Conservation (phyloP, 2,888 invertebrate genomes). For the Magallana nippona region DNA sequence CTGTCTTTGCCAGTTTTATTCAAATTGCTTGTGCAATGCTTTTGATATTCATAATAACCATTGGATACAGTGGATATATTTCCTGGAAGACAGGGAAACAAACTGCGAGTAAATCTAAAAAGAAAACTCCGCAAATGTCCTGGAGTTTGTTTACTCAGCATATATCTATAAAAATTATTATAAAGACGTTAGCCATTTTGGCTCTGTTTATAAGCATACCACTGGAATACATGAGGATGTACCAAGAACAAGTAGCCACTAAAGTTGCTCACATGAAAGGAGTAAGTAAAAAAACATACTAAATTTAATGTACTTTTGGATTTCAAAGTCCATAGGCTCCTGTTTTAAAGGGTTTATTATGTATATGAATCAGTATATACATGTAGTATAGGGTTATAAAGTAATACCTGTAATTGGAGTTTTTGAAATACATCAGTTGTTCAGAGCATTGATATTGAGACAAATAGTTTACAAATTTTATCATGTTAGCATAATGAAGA, state of each 20-base stretch:
- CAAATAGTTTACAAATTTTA: no score
- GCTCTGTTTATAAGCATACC: slow-evolving; percentile 68
- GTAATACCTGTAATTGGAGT: no score
- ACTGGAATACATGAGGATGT: slow-evolving; percentile 75
- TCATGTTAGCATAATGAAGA: no score
- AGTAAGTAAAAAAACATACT: slow-evolving; percentile 63
- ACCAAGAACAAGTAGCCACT: slow-evolving; percentile 70
- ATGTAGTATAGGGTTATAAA: no score
- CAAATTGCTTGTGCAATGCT: background rate
- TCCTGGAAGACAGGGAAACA: slow-evolving; percentile 13
- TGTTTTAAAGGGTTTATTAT: no score
- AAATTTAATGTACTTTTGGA: no score
- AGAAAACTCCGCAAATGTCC: background rate
- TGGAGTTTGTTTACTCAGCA: background rate
- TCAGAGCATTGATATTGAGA: no score
- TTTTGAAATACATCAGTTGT: no score
- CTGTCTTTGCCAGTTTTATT: slow-evolving; percentile 9
- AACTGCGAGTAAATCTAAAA: background rate
- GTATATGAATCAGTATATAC: no score
- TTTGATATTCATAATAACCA: background rate
- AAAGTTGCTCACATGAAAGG: slow-evolving; percentile 62
- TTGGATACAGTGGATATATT: slow-evolving; percentile 1
- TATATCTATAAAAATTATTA: background rate
- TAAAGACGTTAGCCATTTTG: slow-evolving; percentile 39
- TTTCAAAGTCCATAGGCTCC: no score